A percentile compares a stretch with the other conserved stretches of the same genome.
phyloP scores from a whole-genome alignment of 2,888 invertebrate species.

The Ochlodes sylvanus region DNA sequence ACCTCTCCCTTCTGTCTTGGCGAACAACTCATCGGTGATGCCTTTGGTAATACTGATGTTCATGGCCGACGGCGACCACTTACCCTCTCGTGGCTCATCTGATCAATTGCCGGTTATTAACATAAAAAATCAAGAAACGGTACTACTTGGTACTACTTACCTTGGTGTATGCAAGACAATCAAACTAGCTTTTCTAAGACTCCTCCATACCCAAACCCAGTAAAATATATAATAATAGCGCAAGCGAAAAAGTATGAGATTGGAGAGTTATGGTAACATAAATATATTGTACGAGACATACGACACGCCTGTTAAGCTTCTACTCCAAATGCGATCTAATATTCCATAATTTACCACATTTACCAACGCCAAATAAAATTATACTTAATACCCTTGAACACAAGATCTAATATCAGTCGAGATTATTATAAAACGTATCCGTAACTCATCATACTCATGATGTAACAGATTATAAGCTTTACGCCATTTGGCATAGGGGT shows the following conservation, averaged over 20 bases:
- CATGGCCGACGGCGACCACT: too few species aligned
- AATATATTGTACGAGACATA: neutral
- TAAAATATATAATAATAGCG: too few species aligned
- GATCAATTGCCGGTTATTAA: too few species aligned
- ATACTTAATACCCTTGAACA: neutral
- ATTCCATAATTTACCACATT: constrained; percentile 11
- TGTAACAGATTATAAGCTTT: constrained; percentile 22
- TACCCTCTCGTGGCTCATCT: too few species aligned
- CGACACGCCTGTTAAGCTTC: constrained; percentile 4
- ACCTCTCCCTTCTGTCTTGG: too few species aligned
- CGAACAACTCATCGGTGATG: too few species aligned
- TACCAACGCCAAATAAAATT: neutral
- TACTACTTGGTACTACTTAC: too few species aligned
- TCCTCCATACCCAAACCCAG: too few species aligned
- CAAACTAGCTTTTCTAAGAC: too few species aligned
- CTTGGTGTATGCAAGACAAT: too few species aligned
- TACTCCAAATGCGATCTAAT: constrained; percentile 1
- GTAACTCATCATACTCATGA: constrained; percentile 14
- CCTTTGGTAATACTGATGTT: too few species aligned
- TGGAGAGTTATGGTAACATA: neutral
- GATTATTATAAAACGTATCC: neutral
- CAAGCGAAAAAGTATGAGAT: neutral
- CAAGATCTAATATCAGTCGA: neutral
- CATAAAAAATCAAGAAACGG: too few species aligned
- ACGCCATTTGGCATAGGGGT: constrained; percentile 14